Evolutionary conservation across 1,140 invertebrate genomes (phyloP).

Genomic region (Coptotermes formosanus): DNA sequence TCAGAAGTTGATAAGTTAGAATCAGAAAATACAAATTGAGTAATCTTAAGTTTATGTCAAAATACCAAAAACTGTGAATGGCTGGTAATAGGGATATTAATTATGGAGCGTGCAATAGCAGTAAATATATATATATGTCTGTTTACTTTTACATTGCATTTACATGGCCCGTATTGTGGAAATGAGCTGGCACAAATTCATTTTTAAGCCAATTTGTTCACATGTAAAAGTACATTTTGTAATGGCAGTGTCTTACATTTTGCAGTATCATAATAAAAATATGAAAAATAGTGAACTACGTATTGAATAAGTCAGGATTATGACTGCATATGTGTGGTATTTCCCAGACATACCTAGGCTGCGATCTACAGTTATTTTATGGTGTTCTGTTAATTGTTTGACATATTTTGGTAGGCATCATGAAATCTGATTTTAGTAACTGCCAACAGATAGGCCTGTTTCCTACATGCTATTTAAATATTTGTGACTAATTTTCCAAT

Average conservation of each 20-base stretch:
- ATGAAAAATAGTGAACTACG: neutral
- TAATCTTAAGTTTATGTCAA: neutral
- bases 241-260: slow-evolving; percentile 29
- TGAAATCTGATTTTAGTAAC: too few species aligned
- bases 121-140: neutral
- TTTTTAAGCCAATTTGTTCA: slow-evolving; percentile 1
- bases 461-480: too few species aligned
- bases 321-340: too few species aligned
- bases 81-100: neutral
- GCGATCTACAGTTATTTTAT: too few species aligned
- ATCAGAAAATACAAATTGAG: neutral
- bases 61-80: neutral
- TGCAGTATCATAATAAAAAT: slow-evolving; percentile 24
- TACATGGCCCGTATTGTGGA: neutral
- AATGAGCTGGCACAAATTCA: neutral
- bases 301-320: neutral
- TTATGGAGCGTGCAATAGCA: neutral
- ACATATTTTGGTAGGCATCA: too few species aligned
- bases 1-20: neutral
- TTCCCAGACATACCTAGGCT: too few species aligned
- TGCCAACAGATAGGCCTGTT: too few species aligned
- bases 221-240: slow-evolving; percentile 31
- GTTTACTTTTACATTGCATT: neutral
- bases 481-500: too few species aligned
- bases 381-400: too few species aligned